phyloP scores from a whole-genome alignment of 2,113 vertebrate species.

The Rhodinocichla rosea region DNA sequence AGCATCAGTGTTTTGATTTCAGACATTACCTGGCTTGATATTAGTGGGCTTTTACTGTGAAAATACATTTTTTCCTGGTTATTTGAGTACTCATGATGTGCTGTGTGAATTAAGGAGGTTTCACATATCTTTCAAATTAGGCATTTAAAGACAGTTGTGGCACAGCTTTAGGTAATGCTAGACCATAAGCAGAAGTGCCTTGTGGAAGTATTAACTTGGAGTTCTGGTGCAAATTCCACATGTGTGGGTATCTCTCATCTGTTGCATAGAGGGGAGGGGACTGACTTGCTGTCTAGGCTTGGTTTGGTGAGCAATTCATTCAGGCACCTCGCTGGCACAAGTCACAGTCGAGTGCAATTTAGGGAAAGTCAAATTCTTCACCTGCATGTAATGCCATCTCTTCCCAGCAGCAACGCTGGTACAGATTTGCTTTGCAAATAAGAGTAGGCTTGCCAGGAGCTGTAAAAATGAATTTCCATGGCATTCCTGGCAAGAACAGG shows the following conservation, averaged over 20 bases:
- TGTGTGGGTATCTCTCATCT: neutral
- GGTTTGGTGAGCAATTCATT: neutral
- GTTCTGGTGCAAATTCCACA: neutral
- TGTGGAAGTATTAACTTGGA: neutral
- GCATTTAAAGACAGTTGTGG: neutral
- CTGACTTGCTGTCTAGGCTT: neutral
- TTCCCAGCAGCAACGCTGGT: neutral
- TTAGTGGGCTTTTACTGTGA: neutral
- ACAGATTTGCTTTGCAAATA: slow-evolving; percentile 30
- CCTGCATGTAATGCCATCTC: neutral
- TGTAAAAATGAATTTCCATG: neutral
- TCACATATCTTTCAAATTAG: neutral
- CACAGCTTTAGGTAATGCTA: neutral
- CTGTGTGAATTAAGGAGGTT: neutral
- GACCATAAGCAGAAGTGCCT: neutral
- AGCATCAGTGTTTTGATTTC: neutral
- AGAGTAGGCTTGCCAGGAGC: neutral
- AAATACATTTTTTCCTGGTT: neutral
- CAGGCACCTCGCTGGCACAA: neutral
- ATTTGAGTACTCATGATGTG: neutral
- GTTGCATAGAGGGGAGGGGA: neutral
- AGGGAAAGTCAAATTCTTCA: neutral
- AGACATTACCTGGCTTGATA: neutral
- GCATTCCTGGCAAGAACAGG: neutral
- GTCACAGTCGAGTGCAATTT: neutral